Conservation (phyloP, 2,888 invertebrate species). For the Cylloceria caligata region DNA sequence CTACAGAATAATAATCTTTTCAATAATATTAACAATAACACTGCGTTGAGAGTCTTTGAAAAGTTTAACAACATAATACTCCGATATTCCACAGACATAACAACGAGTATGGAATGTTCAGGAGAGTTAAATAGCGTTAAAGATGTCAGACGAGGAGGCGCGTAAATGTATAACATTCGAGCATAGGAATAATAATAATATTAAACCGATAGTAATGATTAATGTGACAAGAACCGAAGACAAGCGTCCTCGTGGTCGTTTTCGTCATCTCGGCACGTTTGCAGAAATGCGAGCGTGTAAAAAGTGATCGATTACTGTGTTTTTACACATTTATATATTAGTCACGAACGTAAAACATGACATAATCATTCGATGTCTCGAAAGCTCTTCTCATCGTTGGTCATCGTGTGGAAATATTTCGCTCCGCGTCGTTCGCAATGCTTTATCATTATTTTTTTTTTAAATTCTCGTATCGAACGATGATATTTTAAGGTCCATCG, state of each 20-base stretch:
- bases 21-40: constrained; percentile 27
- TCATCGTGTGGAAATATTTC: constrained; percentile 20
- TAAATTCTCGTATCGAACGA: neutral
- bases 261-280: constrained; percentile 10
- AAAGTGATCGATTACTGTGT: constrained; percentile 46
- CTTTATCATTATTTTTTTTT: neutral
- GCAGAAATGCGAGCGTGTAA: neutral
- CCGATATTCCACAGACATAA: constrained; percentile 21
- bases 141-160: neutral
- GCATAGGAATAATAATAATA: constrained; percentile 33
- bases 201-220: constrained; percentile 39
- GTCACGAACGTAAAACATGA: constrained; percentile 23
- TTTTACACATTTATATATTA: constrained; percentile 39
- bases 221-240: constrained; percentile 37
- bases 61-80: neutral
- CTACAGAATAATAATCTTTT: neutral
- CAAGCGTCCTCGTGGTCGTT: constrained; percentile 25
- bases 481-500: constrained; percentile 18
- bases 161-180: constrained; percentile 9
- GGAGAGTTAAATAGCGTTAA: constrained; percentile 11
- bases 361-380: constrained; percentile 28
- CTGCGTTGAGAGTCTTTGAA: constrained; percentile 11
- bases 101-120: neutral
- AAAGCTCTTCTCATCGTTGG: neutral
- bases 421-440: neutral